phyloP scores from a whole-genome alignment of 2,888 invertebrate species.

The Notodonta ziczac region DNA sequence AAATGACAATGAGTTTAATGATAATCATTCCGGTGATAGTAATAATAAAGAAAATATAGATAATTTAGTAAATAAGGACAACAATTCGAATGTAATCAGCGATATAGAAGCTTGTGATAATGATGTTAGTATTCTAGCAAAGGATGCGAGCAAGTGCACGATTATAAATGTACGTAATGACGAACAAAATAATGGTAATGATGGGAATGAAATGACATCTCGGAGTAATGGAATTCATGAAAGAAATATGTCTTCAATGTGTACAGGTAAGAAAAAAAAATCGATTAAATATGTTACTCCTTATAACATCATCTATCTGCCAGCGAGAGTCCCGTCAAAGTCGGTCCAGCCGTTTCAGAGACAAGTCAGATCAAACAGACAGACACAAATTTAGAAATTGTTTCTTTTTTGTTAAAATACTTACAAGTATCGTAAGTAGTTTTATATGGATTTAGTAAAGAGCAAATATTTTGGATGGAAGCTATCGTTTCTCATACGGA shows the following conservation, averaged over 20 bases:
- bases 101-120: constrained; percentile 16
- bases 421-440: too few species aligned
- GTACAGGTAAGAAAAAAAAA: constrained; percentile 47
- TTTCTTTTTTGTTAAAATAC: too few species aligned
- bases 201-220: neutral
- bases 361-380: too few species aligned
- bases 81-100: constrained; percentile 18
- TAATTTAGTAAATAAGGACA: constrained; percentile 20
- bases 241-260: constrained; percentile 38
- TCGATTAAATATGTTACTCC: too few species aligned
- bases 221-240: neutral
- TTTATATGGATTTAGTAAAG: too few species aligned
- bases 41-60: constrained; percentile 13
- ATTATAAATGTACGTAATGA: constrained; percentile 18
- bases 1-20: constrained; percentile 18
- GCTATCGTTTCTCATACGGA: too few species aligned
- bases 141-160: constrained; percentile 12
- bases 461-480: too few species aligned
- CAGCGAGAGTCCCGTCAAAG: too few species aligned
- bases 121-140: constrained; percentile 8
- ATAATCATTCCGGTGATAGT: constrained; percentile 13
- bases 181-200: constrained; percentile 3
- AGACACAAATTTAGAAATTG: too few species aligned
- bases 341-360: too few species aligned
- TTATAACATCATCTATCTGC: too few species aligned